Base-by-base conservation (phyloP, 2,888 invertebrate genomes). In the Boloria euphrosyne region DNA sequence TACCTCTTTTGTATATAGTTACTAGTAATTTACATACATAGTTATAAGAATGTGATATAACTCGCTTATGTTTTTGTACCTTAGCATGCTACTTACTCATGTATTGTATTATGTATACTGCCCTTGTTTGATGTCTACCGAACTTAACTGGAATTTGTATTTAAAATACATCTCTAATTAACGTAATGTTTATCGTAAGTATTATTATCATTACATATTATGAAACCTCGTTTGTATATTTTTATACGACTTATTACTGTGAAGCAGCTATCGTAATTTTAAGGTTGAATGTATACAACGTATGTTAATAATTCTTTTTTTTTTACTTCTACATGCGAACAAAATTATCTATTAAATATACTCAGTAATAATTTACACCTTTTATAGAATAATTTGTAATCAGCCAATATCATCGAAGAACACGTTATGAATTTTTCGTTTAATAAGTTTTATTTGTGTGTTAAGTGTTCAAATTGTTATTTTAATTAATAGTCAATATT, bases 1-100 rank as follows among this genome's bases (percentile, higher is more conserved):
- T 90, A 89, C 83, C 83, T 83, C 83, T 73, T 71, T 62, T 75
- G 74, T 79, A 74, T 68, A 77, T 70, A 70, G 46, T 52, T 17
- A n/a, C 52, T 66, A 57, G 60, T 62, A 55, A 49, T 60, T 47
- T 58, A 60, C 14, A 17, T 54, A 17, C 17, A 54, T 43, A 38
- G 31, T 38, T 7, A 38, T 38, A 38, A 38, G 10, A 54, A 43
- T 18, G 55, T 57, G 55, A 57, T 57, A 54, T 47, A 43, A 68
- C 55, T 66, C 38, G 51, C 62, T 27, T 60, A 46, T n/a, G 22
- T 69, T 66, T 66, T 57, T 44, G 13, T 49, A 46, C 49, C 13
- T 43, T 27, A 27, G 2, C 31, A 10, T 38, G 31, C 31, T 55
- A n/a, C 51, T 50, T 46, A 22, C 22, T 22, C 22, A 3, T n/a